phyloP scores from a whole-genome alignment of 2,113 vertebrate genomes.

The Aviceda subcristata region DNA sequence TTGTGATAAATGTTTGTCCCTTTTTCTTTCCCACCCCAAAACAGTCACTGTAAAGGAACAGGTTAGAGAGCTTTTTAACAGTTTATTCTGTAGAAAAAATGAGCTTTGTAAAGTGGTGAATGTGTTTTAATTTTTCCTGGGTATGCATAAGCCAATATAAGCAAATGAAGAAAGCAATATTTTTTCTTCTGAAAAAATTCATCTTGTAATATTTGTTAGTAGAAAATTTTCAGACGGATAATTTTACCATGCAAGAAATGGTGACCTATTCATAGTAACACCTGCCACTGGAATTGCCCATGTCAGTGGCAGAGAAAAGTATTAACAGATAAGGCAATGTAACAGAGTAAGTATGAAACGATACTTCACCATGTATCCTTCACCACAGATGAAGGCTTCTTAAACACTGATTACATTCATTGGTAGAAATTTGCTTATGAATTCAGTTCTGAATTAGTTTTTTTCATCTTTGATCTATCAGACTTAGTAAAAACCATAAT shows the following conservation, averaged over 20 bases:
- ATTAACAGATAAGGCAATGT: neutral
- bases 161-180: neutral
- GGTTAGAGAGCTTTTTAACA: neutral
- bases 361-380: neutral
- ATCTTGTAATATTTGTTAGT: neutral
- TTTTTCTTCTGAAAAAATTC: neutral
- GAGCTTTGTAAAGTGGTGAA: neutral
- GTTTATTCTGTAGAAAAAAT: neutral
- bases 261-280: neutral
- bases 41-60: neutral
- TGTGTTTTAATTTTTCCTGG: neutral
- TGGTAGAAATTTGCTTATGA: neutral
- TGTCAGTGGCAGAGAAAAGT: neutral
- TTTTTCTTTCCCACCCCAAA: neutral
- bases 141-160: neutral
- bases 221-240: neutral
- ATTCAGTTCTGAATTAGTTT: neutral
- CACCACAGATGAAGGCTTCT: neutral
- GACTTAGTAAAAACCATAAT: neutral
- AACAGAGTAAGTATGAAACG: neutral
- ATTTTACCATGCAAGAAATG: neutral
- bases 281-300: neutral
- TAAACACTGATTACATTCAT: neutral
- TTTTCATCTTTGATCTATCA: neutral
- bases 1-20: neutral